Conservation (phyloP, 2,113 vertebrate genomes). For the Melospiza melodia region DNA sequence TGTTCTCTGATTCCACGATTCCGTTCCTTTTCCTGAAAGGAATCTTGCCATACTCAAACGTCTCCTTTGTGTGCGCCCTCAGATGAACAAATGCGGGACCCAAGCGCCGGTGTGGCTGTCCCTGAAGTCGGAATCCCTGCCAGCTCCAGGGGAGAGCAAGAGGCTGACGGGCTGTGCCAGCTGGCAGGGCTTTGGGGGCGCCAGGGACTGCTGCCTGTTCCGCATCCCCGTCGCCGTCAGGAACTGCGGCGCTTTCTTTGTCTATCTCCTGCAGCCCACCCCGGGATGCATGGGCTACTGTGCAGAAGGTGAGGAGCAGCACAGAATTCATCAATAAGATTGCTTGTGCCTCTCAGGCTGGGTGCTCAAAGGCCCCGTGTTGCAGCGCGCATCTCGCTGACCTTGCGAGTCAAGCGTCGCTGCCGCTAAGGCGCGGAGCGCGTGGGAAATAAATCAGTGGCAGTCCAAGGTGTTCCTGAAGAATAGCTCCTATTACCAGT, state of each 20-base stretch:
- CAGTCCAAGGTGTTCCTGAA: conserved; percentile 37
- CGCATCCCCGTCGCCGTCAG: conserved; percentile 69
- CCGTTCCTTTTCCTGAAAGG: not conserved
- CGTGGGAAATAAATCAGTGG: conserved; percentile 56
- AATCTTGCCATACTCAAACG: accelerated
- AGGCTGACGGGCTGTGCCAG: conserved; percentile 71
- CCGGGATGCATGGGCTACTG: conserved; percentile 83
- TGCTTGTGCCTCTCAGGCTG: not conserved
- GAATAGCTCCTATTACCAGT: conserved; percentile 39
- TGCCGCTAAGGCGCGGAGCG: not conserved
- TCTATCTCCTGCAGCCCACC: conserved; percentile 79
- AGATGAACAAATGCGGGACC: conserved; percentile 87
- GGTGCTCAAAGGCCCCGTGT: not conserved
- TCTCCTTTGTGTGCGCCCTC: not conserved
- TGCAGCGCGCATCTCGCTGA: not conserved
- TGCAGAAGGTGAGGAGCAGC: conserved; percentile 67
- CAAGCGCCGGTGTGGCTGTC: conserved; percentile 85
- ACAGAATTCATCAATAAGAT: conserved; percentile 8
- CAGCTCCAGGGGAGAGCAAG: conserved; percentile 56
- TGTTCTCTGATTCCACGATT: not conserved
- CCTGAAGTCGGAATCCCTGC: conserved; percentile 67
- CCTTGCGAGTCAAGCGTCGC: conserved; percentile 32
- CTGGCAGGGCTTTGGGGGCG: conserved; percentile 72
- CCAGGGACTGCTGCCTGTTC: conserved; percentile 80
- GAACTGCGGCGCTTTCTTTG: conserved; percentile 75